Percentiles rank a stretch among this genome's conserved stretches.
phyloP scores from a whole-genome alignment of 2,888 invertebrate species.

The Polietes domitor region DNA sequence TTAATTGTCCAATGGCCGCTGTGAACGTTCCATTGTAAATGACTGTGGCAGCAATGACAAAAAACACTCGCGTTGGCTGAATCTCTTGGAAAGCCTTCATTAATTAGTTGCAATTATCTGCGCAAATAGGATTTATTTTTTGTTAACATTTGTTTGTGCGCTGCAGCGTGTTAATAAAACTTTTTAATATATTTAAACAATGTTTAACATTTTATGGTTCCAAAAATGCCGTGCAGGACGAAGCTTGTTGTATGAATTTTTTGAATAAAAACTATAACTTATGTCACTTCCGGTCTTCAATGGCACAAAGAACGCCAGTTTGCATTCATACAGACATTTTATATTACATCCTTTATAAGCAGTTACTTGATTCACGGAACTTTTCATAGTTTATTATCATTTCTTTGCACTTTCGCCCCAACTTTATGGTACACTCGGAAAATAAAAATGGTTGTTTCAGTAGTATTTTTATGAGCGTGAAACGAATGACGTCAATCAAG shows the following conservation, averaged over 20 bases:
- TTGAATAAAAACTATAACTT: constrained; percentile 46
- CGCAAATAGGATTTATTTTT: constrained; percentile 45
- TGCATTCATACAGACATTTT: constrained; percentile 51
- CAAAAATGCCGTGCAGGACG: background rate
- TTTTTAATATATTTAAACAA: constrained; percentile 57
- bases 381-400: constrained; percentile 60
- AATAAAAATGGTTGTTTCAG: background rate
- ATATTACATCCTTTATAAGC: constrained; percentile 48
- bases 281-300: constrained; percentile 48
- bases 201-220: constrained; percentile 52
- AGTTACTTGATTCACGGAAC: constrained; percentile 63
- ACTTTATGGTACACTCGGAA: background rate
- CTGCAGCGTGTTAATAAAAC: constrained; percentile 37
- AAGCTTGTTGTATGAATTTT: constrained; percentile 42
- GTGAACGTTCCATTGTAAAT: too few relatives aligned
- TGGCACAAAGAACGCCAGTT: constrained; percentile 42
- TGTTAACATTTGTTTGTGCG: constrained; percentile 23
- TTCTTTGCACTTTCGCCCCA: constrained; percentile 53
- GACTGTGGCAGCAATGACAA: background rate
- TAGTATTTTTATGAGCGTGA: too few relatives aligned
- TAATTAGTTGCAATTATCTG: constrained; percentile 55
- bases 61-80: background rate
- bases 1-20: constrained; percentile 5
- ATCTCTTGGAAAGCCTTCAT: background rate
- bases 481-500: background rate